Conservation (phyloP, 1,140 invertebrate genomes). For the Eriocheir sinensis region DNA sequence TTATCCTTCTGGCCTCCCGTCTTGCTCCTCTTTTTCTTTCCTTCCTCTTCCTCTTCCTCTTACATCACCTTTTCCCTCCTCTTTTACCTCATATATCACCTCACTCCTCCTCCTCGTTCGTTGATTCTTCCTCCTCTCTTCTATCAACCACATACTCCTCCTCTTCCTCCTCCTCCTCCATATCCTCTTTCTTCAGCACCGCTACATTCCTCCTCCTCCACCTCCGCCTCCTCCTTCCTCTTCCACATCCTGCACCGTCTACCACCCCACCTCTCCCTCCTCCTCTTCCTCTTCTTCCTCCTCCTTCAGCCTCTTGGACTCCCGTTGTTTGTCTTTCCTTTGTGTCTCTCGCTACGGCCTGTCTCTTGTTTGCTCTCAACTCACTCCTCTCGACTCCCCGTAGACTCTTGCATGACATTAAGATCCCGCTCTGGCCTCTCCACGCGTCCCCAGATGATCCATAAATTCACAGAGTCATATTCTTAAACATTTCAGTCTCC, state of each 20-base stretch:
- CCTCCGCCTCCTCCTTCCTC: too few relatives aligned
- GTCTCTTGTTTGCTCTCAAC: too few relatives aligned
- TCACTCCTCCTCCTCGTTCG: not conserved
- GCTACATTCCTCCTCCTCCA: too few relatives aligned
- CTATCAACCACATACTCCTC: not conserved
- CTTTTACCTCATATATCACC: too few relatives aligned
- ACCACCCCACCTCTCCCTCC: not conserved
- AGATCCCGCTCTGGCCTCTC: not conserved
- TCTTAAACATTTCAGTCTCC: too few relatives aligned
- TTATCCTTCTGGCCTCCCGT: not conserved
- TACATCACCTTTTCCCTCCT: not conserved
- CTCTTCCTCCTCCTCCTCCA: constrained; percentile 10
- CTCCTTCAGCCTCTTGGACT: not conserved
- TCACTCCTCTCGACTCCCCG: not conserved
- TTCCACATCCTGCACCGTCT: not conserved
- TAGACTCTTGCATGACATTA: not conserved
- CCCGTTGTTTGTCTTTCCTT: too few relatives aligned
- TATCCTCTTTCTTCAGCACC: not conserved
- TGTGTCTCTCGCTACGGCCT: too few relatives aligned
- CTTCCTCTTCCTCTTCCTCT: too few relatives aligned
- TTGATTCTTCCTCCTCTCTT: not conserved
- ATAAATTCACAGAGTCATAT: too few relatives aligned
- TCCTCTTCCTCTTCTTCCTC: constrained; percentile 2
- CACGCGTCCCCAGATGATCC: too few relatives aligned
- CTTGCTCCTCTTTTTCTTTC: not conserved